Evolutionary conservation across 2,888 invertebrate genomes (phyloP), one percentile per base, ranked within the genome.

Genomic region (Cantharis lateralis): DNA sequence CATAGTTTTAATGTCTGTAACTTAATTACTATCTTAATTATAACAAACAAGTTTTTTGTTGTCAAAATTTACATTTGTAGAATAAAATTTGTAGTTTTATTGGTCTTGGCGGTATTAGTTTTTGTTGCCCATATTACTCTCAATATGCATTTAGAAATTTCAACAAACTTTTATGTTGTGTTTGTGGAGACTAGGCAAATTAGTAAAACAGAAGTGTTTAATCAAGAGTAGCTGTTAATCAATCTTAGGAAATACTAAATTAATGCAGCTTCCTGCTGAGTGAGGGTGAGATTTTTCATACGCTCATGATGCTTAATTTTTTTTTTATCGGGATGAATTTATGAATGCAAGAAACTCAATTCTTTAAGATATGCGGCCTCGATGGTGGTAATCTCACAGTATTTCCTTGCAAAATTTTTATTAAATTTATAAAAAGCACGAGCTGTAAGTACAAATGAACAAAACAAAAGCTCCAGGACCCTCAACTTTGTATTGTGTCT

Each of bases 401-500:
- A 70, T 62, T 71, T 71, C 10, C 62, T 24, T 62, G 15, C 24
- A 62, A 71, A 71, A 20, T 70, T 68, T n/a, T 18, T 18, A 26
- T 70, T 70, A 24, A 10, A 24, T 15, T 13, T 10, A 20, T 26
- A 62, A 16, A 62, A 48, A 71, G 18, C 16, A 20, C 18, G 62
- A 62, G 18, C 70, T 71, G 71, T 70, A 71, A 68, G 75, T 63
- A 69, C 70, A 74, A 72, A 78, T 72, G 75, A 72, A 62, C 76
- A 78, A 78, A 74, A 76, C 76, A 76, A 76, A 71, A 69, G 64
- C 73, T 63, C 68, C 15, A 77, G 77, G 64, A 68, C 77, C 64
- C 76, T 74, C 72, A 70, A 62, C 73, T 70, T 24, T 18, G 72
- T 69, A 76, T 76, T 76, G 78, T 74, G 71, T 74, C 74, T 72